Percentiles rank a stretch among this genome's conserved stretches.
phyloP scores from a whole-genome alignment of 2,888 invertebrate genomes.

The Vanessa cardui region DNA sequence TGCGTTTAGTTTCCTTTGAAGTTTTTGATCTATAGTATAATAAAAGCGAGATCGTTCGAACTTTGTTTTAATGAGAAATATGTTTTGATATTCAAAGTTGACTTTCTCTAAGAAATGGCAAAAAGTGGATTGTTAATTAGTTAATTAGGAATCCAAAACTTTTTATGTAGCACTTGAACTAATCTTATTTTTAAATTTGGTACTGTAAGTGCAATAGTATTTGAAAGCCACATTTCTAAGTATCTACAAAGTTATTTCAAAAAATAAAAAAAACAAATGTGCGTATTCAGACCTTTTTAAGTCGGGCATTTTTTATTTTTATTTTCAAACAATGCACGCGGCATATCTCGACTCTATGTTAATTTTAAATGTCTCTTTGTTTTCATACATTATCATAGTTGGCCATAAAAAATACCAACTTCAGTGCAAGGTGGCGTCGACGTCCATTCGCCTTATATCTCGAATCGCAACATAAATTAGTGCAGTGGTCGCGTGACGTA shows the following conservation, averaged over 20 bases:
- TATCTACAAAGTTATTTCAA: background rate
- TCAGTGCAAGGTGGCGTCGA: constrained; percentile 56
- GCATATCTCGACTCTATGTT: constrained; percentile 43
- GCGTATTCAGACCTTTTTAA: background rate
- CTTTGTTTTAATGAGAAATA: constrained; percentile 32
- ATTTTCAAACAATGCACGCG: constrained; percentile 41
- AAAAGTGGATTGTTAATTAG: too few relatives aligned
- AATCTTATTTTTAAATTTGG: too few relatives aligned
- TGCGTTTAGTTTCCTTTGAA: constrained; percentile 48
- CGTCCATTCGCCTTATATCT: constrained; percentile 68
- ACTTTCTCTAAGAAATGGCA: background rate
- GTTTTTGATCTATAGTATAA: constrained; percentile 32
- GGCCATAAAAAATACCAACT: constrained; percentile 56
- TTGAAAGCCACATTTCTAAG: too few relatives aligned
- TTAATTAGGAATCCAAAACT: too few relatives aligned
- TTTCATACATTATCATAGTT: constrained; percentile 70
- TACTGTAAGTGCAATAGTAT: too few relatives aligned
- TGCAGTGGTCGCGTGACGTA: constrained; percentile 80
- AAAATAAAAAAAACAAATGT: constrained; percentile 1
- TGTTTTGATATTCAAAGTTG: constrained; percentile 15
- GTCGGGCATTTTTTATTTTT: constrained; percentile 43
- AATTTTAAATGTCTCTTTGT: constrained; percentile 48
- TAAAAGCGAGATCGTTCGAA: constrained; percentile 25
- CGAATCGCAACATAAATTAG: constrained; percentile 81
- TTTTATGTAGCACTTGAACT: too few relatives aligned